Evolutionary conservation across 2,113 vertebrate species (phyloP), one percentile per base, ranked within the genome.

Genomic region (Chunga burmeisteri): DNA sequence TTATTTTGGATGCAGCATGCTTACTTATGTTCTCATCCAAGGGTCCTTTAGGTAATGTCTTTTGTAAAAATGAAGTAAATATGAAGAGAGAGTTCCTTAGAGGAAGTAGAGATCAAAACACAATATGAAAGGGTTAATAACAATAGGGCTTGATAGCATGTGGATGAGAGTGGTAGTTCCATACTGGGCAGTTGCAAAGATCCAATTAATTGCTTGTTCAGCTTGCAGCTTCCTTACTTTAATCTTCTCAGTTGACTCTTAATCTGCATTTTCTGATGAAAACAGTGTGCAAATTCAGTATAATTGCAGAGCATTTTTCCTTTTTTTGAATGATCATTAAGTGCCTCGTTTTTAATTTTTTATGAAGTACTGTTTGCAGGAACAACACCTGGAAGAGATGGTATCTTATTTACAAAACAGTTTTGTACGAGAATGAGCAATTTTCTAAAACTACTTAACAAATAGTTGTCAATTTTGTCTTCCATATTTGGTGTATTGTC

Each of bases 201-300:
- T 83, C 5, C 11, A 58, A 14, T 79, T 93, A 94, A 73, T 90
- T 81, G 55, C 10, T 75, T 67, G 32, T 74, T 90, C 63, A 83
- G 6, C 7, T 90, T 96, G 30, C 50, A 83, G 71, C 13, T 96
- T 88, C n/a, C 42, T 90, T 94, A 26, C 46, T 95, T 93, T 90
- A 73, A 81, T 78, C 38, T 70, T 90, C 67, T 83, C 38, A 50
- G 20, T 55, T 85, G 62, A 81, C 47, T 77, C 36, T 47, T 86
- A 83, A 81, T 78, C 75, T 92, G 32, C 26, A 58, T 90, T 86
- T 93, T 70, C 32, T 63, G 77, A 42, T 90, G 66, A 73, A 94
- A 92, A 74, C 11, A n/a, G n/a, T 61, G 50, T 72, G 46, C 38
- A 56, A 80, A 85, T 83, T 67, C 26, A 66, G 0, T 85, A 46